Conservation (phyloP, 2,113 vertebrate genomes). For the Oryzias curvinotus region DNA sequence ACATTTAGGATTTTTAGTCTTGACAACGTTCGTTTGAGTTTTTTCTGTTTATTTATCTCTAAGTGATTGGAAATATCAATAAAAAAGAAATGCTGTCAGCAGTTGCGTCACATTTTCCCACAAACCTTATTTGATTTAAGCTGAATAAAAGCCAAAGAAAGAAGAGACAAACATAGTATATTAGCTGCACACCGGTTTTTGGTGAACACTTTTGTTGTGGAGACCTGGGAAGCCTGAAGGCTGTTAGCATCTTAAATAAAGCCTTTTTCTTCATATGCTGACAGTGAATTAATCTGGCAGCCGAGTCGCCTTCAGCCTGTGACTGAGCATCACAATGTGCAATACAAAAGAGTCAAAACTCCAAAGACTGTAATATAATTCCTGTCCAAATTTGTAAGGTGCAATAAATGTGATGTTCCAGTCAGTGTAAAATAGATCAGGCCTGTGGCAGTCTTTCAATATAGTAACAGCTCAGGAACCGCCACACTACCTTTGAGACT, state of each 20-base stretch:
- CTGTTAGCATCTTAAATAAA: constrained; percentile 25
- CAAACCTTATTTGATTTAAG: neutral
- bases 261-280: constrained; percentile 3
- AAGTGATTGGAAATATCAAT: constrained; percentile 11
- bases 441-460: constrained; percentile 32
- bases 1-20: constrained; percentile 28
- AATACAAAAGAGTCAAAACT: constrained; percentile 9
- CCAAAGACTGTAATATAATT: constrained; percentile 28
- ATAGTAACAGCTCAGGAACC: constrained; percentile 40
- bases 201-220: constrained; percentile 11
- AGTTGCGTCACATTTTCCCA: neutral
- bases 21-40: constrained; percentile 15
- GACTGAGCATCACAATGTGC: constrained; percentile 19
- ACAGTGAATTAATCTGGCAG: constrained; percentile 7
- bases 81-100: neutral
- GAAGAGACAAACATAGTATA: neutral
- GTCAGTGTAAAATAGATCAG: constrained; percentile 36
- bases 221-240: constrained; percentile 14
- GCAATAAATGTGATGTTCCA: constrained; percentile 8
- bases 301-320: constrained; percentile 8
- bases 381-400: constrained; percentile 5
- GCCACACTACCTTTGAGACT: constrained; percentile 45
- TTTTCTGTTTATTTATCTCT: constrained; percentile 7
- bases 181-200: neutral
- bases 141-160: neutral